Percentiles rank a stretch among this genome's conserved stretches.
Conservation (phyloP, 1,140 invertebrate species). For the Probaryconus sp. region DNA sequence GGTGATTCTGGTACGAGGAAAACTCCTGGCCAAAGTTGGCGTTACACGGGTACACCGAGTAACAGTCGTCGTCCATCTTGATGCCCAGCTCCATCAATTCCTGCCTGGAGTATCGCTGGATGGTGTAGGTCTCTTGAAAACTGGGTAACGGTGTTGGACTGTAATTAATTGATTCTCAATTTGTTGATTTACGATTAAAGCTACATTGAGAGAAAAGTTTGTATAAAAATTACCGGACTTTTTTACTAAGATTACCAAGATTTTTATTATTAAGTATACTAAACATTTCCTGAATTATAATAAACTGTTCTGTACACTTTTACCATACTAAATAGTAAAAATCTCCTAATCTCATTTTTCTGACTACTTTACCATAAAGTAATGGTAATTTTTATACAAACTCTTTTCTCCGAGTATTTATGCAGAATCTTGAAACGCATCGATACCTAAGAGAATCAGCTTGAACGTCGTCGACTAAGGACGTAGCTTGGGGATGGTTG, state of each 20-base stretch:
- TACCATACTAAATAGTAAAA: no score
- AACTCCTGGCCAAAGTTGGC: constrained; percentile 80
- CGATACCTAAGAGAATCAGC: constrained; percentile 72
- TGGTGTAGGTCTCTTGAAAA: constrained; percentile 91
- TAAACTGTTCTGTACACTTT: no score
- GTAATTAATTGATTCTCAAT: constrained; percentile 56
- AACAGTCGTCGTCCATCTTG: constrained; percentile 90
- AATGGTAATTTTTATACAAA: no score
- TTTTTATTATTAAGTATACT: no score
- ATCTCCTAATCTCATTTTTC: no score
- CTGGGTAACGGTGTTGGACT: constrained; percentile 85
- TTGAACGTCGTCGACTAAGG: constrained; percentile 75
- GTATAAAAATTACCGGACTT: neutral
- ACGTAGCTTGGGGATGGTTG: constrained; percentile 71
- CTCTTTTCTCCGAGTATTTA: no score
- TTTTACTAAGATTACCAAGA: no score
- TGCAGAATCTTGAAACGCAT: no score
- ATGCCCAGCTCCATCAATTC: constrained; percentile 81
- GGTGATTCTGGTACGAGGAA: constrained; percentile 81
- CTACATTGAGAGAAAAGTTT: no score
- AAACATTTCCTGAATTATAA: no score
- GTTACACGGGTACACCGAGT: constrained; percentile 78
- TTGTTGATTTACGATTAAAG: neutral
- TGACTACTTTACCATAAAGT: no score
- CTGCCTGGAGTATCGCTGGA: constrained; percentile 81